Evolutionary conservation across 2,888 invertebrate genomes (phyloP).

Genomic region (Apotomis betuletana): DNA sequence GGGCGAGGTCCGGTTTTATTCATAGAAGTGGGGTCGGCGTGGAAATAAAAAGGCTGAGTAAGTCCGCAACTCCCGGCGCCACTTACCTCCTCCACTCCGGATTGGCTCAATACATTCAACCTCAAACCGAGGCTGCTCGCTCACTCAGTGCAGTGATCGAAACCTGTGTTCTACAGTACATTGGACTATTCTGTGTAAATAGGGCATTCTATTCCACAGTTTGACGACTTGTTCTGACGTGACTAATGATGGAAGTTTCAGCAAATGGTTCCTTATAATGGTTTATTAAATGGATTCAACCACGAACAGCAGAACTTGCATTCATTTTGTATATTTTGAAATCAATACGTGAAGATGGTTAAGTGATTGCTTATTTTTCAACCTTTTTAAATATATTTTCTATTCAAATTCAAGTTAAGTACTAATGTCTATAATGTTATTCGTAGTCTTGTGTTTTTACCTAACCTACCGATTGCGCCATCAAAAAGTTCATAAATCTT

Average conservation of each 20-base stretch:
- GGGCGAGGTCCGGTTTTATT: constrained; percentile 51
- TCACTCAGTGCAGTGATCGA: constrained; percentile 35
- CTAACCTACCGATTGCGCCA: no score
- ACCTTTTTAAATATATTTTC: neutral
- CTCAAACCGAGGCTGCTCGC: constrained; percentile 38
- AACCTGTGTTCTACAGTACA: constrained; percentile 24
- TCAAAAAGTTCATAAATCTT: no score
- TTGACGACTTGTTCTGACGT: constrained; percentile 36
- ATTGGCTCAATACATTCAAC: constrained; percentile 40
- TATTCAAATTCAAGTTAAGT: no score
- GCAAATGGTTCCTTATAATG: constrained; percentile 31
- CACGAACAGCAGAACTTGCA: constrained; percentile 8
- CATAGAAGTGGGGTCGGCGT: constrained; percentile 57
- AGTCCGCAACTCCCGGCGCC: constrained; percentile 43
- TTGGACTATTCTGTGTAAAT: constrained; percentile 27
- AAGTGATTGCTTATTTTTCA: neutral
- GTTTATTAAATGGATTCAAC: constrained; percentile 34
- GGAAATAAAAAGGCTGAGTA: constrained; percentile 51
- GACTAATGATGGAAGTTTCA: constrained; percentile 39
- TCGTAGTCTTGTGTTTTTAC: no score
- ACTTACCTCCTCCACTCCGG: constrained; percentile 34
- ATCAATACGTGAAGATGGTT: neutral
- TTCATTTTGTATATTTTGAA: neutral
- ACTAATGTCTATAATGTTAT: no score
- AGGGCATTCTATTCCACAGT: constrained; percentile 35